Percentiles rank a stretch among this genome's conserved stretches.
Conservation (phyloP, 2,888 invertebrate genomes). For the Silvanus unidentatus region DNA sequence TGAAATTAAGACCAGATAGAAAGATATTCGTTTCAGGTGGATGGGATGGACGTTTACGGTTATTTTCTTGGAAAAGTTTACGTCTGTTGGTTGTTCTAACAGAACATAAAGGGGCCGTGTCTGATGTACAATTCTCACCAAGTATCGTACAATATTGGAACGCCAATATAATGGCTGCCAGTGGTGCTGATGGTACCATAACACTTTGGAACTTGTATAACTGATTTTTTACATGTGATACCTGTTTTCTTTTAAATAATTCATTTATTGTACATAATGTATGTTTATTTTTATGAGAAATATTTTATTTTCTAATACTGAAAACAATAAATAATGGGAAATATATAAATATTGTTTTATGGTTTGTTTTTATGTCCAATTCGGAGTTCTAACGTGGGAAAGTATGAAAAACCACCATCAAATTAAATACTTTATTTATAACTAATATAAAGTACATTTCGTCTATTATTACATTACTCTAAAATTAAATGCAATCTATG, state of each 20-base stretch:
- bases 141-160: slow-evolving; percentile 62
- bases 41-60: slow-evolving; percentile 69
- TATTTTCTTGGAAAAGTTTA: slow-evolving; percentile 73
- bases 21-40: slow-evolving; percentile 70
- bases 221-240: slow-evolving; percentile 32
- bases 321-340: too few species aligned
- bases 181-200: slow-evolving; percentile 68
- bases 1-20: slow-evolving; percentile 61
- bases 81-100: slow-evolving; percentile 66
- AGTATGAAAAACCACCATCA: too few species aligned
- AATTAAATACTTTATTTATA: slow-evolving; percentile 12
- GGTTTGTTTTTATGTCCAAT: too few species aligned
- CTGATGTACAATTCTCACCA: slow-evolving; percentile 66
- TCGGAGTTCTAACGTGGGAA: too few species aligned
- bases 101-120: slow-evolving; percentile 64
- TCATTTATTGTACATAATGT: too few species aligned
- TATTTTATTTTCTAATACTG: too few species aligned
- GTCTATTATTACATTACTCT: slow-evolving; percentile 10
- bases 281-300: too few species aligned
- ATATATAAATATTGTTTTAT: too few species aligned
- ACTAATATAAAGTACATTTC: slow-evolving; percentile 16
- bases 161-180: slow-evolving; percentile 72
- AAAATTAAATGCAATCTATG: slow-evolving; percentile 16
- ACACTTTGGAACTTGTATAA: slow-evolving; percentile 79
- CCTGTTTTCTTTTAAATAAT: too few species aligned